These are phyloP conservation scores for Arrhamphus sclerolepis DNA, from an alignment of 2,797 vertebrate species.

Conservation along the genomic window DNA sequence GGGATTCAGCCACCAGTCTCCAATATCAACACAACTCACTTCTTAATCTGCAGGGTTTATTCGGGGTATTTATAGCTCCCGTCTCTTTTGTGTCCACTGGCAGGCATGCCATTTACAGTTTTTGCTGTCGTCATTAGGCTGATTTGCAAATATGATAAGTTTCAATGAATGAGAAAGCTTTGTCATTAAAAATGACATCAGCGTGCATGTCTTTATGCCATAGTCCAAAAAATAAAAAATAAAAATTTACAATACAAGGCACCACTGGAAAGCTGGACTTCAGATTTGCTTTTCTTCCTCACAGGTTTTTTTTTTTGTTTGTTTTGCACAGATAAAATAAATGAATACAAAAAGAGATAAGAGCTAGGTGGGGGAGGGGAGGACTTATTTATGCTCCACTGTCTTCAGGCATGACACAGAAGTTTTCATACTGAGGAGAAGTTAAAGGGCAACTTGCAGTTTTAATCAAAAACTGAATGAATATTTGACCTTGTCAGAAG, in stretches of 20 bases:
- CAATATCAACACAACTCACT: slow-evolving; percentile 61
- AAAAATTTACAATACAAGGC: slow-evolving; percentile 32
- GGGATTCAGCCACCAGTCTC: slow-evolving; percentile 64
- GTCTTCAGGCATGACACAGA: slow-evolving; percentile 58
- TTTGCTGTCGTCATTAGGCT: slow-evolving; percentile 50
- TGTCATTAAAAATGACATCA: slow-evolving; percentile 26
- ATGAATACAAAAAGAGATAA: slow-evolving; percentile 43
- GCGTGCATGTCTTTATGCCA: neutral
- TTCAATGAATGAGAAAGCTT: slow-evolving; percentile 30
- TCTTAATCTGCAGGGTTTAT: slow-evolving; percentile 68
- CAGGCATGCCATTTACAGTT: slow-evolving; percentile 61
- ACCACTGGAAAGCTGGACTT: slow-evolving; percentile 51
- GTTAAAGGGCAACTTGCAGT: slow-evolving; percentile 41
- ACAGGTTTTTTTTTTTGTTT: slow-evolving; percentile 47
- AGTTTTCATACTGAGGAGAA: slow-evolving; percentile 49
- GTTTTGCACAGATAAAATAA: slow-evolving; percentile 60
- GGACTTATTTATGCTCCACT: slow-evolving; percentile 49
- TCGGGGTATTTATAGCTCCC: slow-evolving; percentile 64
- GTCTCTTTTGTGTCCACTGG: slow-evolving; percentile 59
- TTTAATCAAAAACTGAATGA: too few species aligned
- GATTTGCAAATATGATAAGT: slow-evolving; percentile 54
- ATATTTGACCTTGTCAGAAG: too few species aligned
- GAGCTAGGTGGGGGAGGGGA: slow-evolving; percentile 22
- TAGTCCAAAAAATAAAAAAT: too few species aligned
- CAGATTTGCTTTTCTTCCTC: slow-evolving; percentile 32